Percentiles rank a stretch among this genome's conserved stretches.
phyloP scores from a whole-genome alignment of 2,113 vertebrate species.

The Saccopteryx bilineata region DNA sequence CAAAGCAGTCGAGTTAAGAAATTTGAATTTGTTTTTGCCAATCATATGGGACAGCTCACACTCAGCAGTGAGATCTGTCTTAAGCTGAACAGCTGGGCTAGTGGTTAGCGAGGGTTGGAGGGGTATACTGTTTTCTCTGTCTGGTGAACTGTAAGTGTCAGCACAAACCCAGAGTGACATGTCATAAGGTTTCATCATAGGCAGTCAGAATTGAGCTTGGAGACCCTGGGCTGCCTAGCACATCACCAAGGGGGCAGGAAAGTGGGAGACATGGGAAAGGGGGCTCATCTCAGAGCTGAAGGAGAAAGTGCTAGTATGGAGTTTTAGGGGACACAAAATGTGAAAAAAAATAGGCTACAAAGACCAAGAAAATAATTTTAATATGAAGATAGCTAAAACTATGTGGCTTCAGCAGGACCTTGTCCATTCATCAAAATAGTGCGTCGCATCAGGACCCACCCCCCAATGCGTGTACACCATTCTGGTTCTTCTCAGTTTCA shows the following conservation, averaged over 20 bases:
- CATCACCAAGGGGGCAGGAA: neutral
- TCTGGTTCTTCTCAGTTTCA: neutral
- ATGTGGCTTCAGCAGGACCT: neutral
- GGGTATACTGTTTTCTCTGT: neutral
- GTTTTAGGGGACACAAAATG: neutral
- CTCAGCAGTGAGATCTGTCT: neutral
- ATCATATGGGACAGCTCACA: neutral
- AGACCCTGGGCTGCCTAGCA: fast-evolving
- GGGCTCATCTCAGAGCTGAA: neutral
- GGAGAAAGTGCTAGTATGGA: neutral
- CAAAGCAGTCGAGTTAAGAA: neutral
- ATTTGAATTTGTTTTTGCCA: neutral
- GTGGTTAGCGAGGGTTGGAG: neutral
- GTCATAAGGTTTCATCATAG: neutral
- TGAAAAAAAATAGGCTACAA: neutral
- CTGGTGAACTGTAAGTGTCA: neutral
- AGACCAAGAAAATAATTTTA: neutral
- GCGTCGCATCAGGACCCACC: no score
- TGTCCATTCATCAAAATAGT: neutral
- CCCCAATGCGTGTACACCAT: neutral
- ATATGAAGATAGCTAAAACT: neutral
- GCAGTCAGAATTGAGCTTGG: neutral
- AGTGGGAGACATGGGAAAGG: neutral
- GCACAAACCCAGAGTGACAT: neutral
- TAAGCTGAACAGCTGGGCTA: neutral